Evolutionary conservation across 2,888 invertebrate genomes (phyloP).

Genomic region (Blastobasis lacticolella): DNA sequence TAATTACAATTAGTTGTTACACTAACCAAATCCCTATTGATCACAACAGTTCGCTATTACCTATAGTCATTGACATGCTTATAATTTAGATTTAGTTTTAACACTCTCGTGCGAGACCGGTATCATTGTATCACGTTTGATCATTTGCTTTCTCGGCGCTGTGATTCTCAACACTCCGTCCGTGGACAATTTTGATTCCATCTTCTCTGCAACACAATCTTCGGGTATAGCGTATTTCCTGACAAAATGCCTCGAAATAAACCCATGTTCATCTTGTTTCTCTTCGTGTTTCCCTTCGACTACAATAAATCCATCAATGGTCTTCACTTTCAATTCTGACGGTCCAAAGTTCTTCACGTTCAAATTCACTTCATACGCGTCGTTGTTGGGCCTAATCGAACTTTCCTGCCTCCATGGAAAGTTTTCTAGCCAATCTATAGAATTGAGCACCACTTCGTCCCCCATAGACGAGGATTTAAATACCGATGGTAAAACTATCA

Average conservation of each 20-base stretch:
- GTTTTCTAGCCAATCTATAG: constrained; percentile 54
- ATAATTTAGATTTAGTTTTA: constrained; percentile 31
- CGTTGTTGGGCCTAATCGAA: constrained; percentile 26
- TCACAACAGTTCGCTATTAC: not conserved
- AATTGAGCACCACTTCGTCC: constrained; percentile 46
- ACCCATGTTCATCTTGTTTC: constrained; percentile 46
- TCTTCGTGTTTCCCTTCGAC: constrained; percentile 52
- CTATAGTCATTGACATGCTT: not conserved
- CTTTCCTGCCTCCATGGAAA: constrained; percentile 50
- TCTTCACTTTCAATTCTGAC: constrained; percentile 41
- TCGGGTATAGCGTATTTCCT: constrained; percentile 43
- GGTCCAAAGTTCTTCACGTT: constrained; percentile 44
- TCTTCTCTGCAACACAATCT: constrained; percentile 33
- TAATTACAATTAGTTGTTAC: too few relatives aligned
- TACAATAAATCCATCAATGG: constrained; percentile 34
- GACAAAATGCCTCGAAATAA: constrained; percentile 41
- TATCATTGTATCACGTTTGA: constrained; percentile 41
- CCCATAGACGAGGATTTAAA: constrained; percentile 35
- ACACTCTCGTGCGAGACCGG: constrained; percentile 36
- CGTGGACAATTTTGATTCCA: constrained; percentile 39
- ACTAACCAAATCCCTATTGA: too few relatives aligned
- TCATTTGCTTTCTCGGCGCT: constrained; percentile 27
- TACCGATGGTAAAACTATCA: constrained; percentile 20
- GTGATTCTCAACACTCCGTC: constrained; percentile 41
- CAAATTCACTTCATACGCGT: constrained; percentile 43